Base-by-base conservation (phyloP, 2,113 vertebrate genomes). In the Leucoraja erinaceus region DNA sequence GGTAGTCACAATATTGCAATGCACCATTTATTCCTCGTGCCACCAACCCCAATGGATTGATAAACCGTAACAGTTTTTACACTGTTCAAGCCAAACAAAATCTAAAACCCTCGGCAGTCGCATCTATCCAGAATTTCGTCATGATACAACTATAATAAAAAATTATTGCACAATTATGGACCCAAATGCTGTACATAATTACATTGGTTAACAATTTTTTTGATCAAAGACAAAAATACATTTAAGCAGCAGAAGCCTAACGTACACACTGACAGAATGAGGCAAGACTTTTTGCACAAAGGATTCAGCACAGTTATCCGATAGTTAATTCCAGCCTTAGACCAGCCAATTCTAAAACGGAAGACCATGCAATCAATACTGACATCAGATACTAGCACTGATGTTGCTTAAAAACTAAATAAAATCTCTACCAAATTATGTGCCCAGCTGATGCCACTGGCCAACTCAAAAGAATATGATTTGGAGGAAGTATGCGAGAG, bases 41-140 rank as follows among this genome's bases (percentile, higher is more conserved):
- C 97, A 98, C 96, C 98, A 99, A 99, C 97, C 99, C 98, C 97
- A 97, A 97, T 93, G 98, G 98, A 99, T 98, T 98, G 98, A 98
- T 97, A 99, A 99, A 96, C 94, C 95, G 96, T 96, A 97, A 97
- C 96, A 97, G 12, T 88, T 93, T 72, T 88, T 47, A 72, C 88
- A 91, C 66, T 47, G 88, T 90, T 70, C 70, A 38, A 91, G 66
- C 70, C 70, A 63, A 72, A 31, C 12, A 33, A 47, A 47, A 90
- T 90, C 38, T 72, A 91, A 84, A 59, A 72, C 38, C 38, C 31
- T 72, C 22, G 25, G 63, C 33, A 25, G 9, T 70, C 20, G 7
- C 33, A 91, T 54, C 12, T 91, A 91, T 38, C 20, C 66, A 74
- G 81, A 47, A 90, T 1, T 20, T 38, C 59, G 11, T 70, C 33